Evolutionary conservation across 2,888 invertebrate species (phyloP).

Genomic region (Agrypnus murinus): DNA sequence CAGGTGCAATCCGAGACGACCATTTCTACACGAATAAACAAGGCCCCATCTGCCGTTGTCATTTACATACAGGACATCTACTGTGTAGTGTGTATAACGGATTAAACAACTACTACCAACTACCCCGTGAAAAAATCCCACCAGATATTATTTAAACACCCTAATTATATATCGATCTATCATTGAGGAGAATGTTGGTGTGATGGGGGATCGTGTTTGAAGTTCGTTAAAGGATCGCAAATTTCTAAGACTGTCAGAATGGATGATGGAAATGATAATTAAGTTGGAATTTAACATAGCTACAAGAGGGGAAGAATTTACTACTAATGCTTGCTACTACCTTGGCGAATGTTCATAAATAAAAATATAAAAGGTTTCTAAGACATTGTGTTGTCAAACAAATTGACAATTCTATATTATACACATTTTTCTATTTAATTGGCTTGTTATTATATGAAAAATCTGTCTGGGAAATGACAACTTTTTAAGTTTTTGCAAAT

Average conservation of each 20-base stretch:
- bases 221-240: slow-evolving; percentile 1
- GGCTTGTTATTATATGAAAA: too few relatives aligned
- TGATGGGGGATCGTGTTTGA: not conserved
- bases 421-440: too few relatives aligned
- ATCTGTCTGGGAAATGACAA: too few relatives aligned
- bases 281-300: not conserved
- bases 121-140: slow-evolving; percentile 40
- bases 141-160: slow-evolving; percentile 39
- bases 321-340: not conserved
- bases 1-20: slow-evolving; percentile 65
- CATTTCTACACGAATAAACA: slow-evolving; percentile 64
- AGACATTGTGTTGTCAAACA: too few relatives aligned
- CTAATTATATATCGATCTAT: slow-evolving; percentile 57
- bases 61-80: slow-evolving; percentile 54
- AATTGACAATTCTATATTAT: too few relatives aligned
- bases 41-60: slow-evolving; percentile 54
- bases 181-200: slow-evolving; percentile 43
- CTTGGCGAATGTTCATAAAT: not conserved
- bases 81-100: slow-evolving; percentile 52
- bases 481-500: too few relatives aligned
- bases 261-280: slow-evolving; percentile 1
- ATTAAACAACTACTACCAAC: slow-evolving; percentile 50
- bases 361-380: too few relatives aligned
- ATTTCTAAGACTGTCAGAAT: slow-evolving; percentile 8
- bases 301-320: too few relatives aligned